Conservation (phyloP, 1,140 invertebrate species). For the Hycleus cichorii region DNA sequence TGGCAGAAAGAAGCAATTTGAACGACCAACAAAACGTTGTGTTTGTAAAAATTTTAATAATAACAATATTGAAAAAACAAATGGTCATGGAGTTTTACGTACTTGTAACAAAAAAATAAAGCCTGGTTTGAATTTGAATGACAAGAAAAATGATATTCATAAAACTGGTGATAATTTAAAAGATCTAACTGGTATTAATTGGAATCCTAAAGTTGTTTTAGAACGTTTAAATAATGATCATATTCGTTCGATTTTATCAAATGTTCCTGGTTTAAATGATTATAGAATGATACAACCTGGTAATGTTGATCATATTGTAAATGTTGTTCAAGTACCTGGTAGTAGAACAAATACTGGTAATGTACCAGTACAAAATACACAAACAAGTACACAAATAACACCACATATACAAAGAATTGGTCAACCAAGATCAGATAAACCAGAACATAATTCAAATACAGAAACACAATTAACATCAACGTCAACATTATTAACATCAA, state of each 20-base stretch:
- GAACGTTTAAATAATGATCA: conserved; percentile 20
- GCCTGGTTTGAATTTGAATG: too few species aligned
- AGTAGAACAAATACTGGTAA: conserved; percentile 20
- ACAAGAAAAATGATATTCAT: too few species aligned
- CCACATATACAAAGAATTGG: conserved; percentile 44
- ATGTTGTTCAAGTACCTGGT: conserved; percentile 51
- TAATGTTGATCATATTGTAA: conserved; percentile 47
- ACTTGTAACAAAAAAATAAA: too few species aligned
- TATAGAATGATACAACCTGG: conserved; percentile 50
- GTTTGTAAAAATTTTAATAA: too few species aligned
- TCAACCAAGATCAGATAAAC: conserved; percentile 37
- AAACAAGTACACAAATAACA: conserved; percentile 40
- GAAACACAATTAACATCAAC: conserved; percentile 35
- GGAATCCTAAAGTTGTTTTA: conserved; percentile 27
- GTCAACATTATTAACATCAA: conserved; percentile 16
- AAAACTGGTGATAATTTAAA: background rate
- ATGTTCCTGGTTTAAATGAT: conserved; percentile 48
- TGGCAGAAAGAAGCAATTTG: too few species aligned
- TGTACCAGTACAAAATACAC: conserved; percentile 29
- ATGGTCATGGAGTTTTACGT: too few species aligned
- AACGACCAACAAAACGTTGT: too few species aligned
- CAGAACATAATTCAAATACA: conserved; percentile 22
- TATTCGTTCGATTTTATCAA: conserved; percentile 38
- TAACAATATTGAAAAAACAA: too few species aligned
- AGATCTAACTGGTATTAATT: conserved; percentile 5